Conservation (phyloP, 1,140 invertebrate genomes). For the Conus ventricosus region DNA sequence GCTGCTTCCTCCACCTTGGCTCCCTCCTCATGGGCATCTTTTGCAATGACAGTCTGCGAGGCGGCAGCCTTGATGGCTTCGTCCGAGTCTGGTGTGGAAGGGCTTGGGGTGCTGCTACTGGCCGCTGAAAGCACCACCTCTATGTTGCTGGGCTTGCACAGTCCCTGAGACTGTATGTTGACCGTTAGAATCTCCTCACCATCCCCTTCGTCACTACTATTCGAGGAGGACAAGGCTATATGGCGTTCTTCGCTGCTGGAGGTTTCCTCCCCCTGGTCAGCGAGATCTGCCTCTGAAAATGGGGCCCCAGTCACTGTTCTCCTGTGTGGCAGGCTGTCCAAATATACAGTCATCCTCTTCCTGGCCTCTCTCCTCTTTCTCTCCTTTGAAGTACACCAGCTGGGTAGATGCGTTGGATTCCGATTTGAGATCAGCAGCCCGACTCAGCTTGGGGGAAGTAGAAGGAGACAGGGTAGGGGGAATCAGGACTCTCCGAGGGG, state of each 20-base stretch:
- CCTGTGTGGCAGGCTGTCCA: conserved; percentile 31
- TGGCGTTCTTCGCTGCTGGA: background rate
- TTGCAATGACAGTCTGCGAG: background rate
- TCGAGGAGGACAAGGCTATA: conserved; percentile 13
- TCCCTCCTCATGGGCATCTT: background rate
- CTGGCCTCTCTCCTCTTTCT: conserved; percentile 20
- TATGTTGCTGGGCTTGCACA: conserved; percentile 50
- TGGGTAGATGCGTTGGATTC: background rate
- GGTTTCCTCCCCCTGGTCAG: background rate
- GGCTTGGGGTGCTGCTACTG: conserved; percentile 33
- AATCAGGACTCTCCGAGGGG: conserved; percentile 66
- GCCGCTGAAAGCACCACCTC: conserved; percentile 40
- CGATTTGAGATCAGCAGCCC: conserved; percentile 37
- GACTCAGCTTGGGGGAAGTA: conserved; percentile 52
- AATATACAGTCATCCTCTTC: conserved; percentile 31
- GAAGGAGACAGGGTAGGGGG: conserved; percentile 66
- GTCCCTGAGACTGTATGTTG: conserved; percentile 47
- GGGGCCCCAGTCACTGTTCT: conserved; percentile 53
- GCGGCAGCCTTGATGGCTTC: conserved; percentile 19
- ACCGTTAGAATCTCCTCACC: conserved; percentile 60
- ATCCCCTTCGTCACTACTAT: background rate
- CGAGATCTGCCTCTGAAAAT: conserved; percentile 47
- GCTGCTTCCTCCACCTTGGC: background rate
- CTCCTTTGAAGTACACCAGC: conserved; percentile 35
- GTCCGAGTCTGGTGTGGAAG: conserved; percentile 27